Conservation (phyloP, 2,888 invertebrate species). For the Scaptomyza caliginosa region DNA sequence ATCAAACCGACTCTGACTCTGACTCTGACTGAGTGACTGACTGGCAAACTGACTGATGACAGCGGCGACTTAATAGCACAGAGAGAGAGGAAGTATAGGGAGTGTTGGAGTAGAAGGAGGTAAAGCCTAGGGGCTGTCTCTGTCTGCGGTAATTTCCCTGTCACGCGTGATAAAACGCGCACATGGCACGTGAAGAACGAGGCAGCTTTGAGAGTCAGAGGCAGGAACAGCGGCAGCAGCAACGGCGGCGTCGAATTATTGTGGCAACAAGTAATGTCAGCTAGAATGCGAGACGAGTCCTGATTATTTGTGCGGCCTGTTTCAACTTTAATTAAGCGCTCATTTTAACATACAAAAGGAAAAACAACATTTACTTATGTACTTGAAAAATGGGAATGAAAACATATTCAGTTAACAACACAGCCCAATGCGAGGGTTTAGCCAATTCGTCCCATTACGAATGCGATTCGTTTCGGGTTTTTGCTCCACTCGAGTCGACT, state of each 20-base stretch:
- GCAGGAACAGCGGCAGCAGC: too few relatives aligned
- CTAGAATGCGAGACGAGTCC: slow-evolving; percentile 38
- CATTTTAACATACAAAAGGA: slow-evolving; percentile 6
- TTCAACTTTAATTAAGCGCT: slow-evolving; percentile 73
- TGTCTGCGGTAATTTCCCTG: slow-evolving; percentile 65
- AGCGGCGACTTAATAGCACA: slow-evolving; percentile 31
- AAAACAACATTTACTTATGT: slow-evolving; percentile 11
- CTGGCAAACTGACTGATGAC: slow-evolving; percentile 50
- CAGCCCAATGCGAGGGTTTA: slow-evolving; percentile 10
- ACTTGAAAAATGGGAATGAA: slow-evolving; percentile 4
- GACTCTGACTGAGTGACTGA: slow-evolving; percentile 30
- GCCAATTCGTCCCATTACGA: slow-evolving; percentile 63
- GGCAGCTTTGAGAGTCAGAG: slow-evolving; percentile 9
- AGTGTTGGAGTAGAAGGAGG: background rate
- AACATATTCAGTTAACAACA: slow-evolving; percentile 45
- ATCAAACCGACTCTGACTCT: slow-evolving; percentile 53
- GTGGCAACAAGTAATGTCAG: slow-evolving; percentile 44
- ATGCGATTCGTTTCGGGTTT: slow-evolving; percentile 71
- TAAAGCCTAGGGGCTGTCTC: slow-evolving; percentile 32
- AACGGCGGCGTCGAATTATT: slow-evolving; percentile 24
- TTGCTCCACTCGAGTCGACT: slow-evolving; percentile 21
- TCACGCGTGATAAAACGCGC: slow-evolving; percentile 68
- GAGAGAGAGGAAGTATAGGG: background rate
- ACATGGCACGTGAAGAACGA: slow-evolving; percentile 65
- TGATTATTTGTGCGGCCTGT: slow-evolving; percentile 66